These are phyloP conservation scores for Entelurus aequoreus DNA, from an alignment of 2,113 vertebrate genomes.

Conservation along the genomic window DNA sequence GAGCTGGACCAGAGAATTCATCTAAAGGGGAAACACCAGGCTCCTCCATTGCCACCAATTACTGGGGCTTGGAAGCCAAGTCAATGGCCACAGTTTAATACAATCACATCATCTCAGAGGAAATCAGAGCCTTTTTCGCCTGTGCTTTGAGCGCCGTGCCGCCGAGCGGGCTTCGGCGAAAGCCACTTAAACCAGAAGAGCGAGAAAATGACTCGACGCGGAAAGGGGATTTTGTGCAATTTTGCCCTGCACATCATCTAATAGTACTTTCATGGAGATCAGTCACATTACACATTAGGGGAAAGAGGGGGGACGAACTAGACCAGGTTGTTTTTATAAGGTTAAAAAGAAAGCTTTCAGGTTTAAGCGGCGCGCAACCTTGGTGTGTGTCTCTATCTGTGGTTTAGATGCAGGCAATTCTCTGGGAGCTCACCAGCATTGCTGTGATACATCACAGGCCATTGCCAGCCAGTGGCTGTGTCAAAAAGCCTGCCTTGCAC, in stretches of 20 bases:
- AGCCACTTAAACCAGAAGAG: conserved; percentile 49
- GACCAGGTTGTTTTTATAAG: background rate
- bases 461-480: conserved; percentile 56
- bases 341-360: background rate
- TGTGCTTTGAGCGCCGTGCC: conserved; percentile 21
- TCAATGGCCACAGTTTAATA: conserved; percentile 43
- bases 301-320: background rate
- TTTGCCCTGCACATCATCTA: conserved; percentile 10
- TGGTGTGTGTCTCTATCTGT: conserved; percentile 12
- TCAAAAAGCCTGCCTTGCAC: conserved; percentile 65
- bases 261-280: conserved; percentile 1
- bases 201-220: conserved; percentile 27
- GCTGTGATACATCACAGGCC: conserved; percentile 71
- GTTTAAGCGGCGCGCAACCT: background rate
- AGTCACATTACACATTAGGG: background rate
- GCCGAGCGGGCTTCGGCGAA: conserved; percentile 27
- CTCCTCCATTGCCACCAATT: conserved; percentile 58
- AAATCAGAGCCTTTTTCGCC: conserved; percentile 44
- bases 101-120: conserved; percentile 47
- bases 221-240: conserved; percentile 28
- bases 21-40: conserved; percentile 48
- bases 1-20: conserved; percentile 49
- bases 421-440: conserved; percentile 58
- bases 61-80: conserved; percentile 45
- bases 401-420: conserved; percentile 25